A percentile compares a stretch with the other conserved stretches of the same genome.
phyloP scores from a whole-genome alignment of 2,888 invertebrate species.

The Liopterus haemorrhoidalis region DNA sequence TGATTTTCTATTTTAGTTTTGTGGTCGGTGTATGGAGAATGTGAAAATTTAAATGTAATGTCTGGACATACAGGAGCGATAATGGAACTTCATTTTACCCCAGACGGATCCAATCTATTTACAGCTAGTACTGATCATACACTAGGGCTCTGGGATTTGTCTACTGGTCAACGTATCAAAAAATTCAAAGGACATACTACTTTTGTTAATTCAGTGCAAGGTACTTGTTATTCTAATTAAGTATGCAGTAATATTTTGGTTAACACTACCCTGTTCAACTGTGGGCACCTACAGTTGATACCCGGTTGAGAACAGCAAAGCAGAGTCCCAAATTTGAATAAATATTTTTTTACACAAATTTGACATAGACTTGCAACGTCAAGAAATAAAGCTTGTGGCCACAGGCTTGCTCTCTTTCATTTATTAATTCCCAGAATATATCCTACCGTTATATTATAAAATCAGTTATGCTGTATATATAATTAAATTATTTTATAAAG shows the following conservation, averaged over 20 bases:
- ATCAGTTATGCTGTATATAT: too few species aligned
- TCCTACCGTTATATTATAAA: too few species aligned
- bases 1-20: constrained; percentile 56
- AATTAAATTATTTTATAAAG: constrained; percentile 39
- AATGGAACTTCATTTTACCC: constrained; percentile 85
- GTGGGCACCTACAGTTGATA: too few species aligned
- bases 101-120: constrained; percentile 78
- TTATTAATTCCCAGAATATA: too few species aligned
- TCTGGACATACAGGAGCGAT: constrained; percentile 93
- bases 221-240: constrained; percentile 35
- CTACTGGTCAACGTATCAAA: constrained; percentile 79
- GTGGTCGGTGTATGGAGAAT: constrained; percentile 97
- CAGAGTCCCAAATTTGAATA: too few species aligned
- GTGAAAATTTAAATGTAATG: constrained; percentile 92
- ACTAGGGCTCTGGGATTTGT: constrained; percentile 91
- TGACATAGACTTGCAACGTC: too few species aligned
- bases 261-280: too few species aligned
- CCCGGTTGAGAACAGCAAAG: too few species aligned
- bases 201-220: constrained; percentile 69
- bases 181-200: constrained; percentile 79
- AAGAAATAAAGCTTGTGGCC: too few species aligned
- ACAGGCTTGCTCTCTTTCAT: too few species aligned
- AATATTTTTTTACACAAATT: too few species aligned
- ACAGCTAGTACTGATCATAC: constrained; percentile 94
- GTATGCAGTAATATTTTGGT: constrained; percentile 1